Evolutionary conservation across 2,797 vertebrate genomes (phyloP).

Genomic region (Ambastaia sidthimunki): DNA sequence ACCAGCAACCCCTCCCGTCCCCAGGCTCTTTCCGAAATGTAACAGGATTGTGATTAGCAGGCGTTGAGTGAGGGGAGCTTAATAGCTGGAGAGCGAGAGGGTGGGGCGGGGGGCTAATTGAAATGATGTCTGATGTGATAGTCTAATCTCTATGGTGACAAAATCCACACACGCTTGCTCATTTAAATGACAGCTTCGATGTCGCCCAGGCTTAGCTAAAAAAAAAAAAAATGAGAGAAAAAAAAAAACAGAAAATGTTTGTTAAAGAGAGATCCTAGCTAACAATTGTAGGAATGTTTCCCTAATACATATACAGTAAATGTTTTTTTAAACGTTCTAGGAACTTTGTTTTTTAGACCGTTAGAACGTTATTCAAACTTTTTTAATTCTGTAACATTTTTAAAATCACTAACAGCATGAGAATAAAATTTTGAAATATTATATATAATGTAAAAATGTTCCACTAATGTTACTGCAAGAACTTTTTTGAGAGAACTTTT

Average conservation of each 20-base stretch:
- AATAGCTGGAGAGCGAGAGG: slow-evolving; percentile 54
- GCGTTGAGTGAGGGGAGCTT: slow-evolving; percentile 36
- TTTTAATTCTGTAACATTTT: too few relatives aligned
- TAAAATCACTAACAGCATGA: too few relatives aligned
- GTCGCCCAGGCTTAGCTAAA: slow-evolving; percentile 44
- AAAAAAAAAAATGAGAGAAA: slow-evolving; percentile 21
- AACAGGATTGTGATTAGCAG: slow-evolving; percentile 45
- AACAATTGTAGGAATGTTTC: too few relatives aligned
- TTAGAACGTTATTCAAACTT: too few relatives aligned
- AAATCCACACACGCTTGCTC: slow-evolving; percentile 47
- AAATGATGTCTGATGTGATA: slow-evolving; percentile 60
- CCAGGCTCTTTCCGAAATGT: slow-evolving; percentile 9
- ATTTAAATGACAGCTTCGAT: slow-evolving; percentile 56
- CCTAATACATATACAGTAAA: too few relatives aligned
- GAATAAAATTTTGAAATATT: too few relatives aligned
- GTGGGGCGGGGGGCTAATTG: slow-evolving; percentile 57
- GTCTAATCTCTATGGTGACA: slow-evolving; percentile 57
- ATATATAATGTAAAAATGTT: too few relatives aligned
- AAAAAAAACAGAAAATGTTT: slow-evolving; percentile 28
- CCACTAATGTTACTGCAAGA: too few relatives aligned
- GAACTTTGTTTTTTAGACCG: too few relatives aligned
- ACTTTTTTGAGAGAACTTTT: too few relatives aligned
- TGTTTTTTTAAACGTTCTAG: too few relatives aligned
- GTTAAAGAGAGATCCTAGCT: neutral
- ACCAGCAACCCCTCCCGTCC: neutral